phyloP scores from a whole-genome alignment of 30 jellyfish, hydroid and myxozoan genomes.

The Cassiopea andromeda region DNA sequence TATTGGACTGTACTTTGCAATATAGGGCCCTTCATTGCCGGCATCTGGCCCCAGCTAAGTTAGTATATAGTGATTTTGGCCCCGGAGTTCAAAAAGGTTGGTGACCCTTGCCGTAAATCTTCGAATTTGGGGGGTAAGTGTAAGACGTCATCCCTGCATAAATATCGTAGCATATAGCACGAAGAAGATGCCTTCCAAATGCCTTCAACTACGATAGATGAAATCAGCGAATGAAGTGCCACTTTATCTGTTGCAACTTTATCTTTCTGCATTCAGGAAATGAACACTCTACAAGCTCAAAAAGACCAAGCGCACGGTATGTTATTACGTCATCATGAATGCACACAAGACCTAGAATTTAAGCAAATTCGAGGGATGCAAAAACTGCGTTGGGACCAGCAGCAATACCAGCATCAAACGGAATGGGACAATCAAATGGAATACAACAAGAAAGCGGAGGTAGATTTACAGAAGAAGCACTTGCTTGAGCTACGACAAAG shows the following conservation, averaged over 20 bases:
- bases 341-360: slow-evolving; percentile 96
- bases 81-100: no score
- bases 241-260: neutral
- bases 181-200: no score
- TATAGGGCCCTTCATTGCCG: no score
- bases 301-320: slow-evolving; percentile 98
- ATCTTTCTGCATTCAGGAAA: slow-evolving; percentile 67
- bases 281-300: slow-evolving; percentile 97
- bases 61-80: no score
- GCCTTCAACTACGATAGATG: no score
- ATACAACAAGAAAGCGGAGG: slow-evolving; percentile 96
- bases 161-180: no score
- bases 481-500: slow-evolving; percentile 94
- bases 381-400: slow-evolving; percentile 92
- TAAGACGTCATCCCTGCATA: no score
- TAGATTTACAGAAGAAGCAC: slow-evolving; percentile 98
- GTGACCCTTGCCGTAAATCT: no score
- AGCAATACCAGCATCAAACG: slow-evolving; percentile 90
- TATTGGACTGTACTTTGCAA: no score
- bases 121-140: no score
- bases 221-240: neutral
- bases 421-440: slow-evolving; percentile 99
- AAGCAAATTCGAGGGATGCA: slow-evolving; percentile 94
- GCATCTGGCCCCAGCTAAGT: no score
- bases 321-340: slow-evolving; percentile 96